Evolutionary conservation across 2,888 invertebrate genomes (phyloP).

Genomic region (Chydorus sphaericus): DNA sequence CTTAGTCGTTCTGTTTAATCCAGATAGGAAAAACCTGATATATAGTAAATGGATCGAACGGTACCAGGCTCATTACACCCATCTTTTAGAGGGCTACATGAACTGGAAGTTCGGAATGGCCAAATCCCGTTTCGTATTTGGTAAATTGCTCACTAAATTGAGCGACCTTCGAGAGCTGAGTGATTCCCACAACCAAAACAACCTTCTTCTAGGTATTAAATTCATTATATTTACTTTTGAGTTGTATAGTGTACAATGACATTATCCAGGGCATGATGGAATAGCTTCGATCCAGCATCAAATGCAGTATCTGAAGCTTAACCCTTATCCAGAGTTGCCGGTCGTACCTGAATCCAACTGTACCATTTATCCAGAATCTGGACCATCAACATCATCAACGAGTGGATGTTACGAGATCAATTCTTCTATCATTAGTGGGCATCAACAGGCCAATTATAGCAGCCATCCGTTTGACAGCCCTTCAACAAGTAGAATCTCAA

Average conservation of each 20-base stretch:
- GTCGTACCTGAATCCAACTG: slow-evolving; percentile 5
- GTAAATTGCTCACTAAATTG: slow-evolving; percentile 30
- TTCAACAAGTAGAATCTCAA: not conserved
- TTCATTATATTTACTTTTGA: not conserved
- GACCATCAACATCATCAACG: too few relatives aligned
- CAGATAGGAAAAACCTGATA: slow-evolving; percentile 28
- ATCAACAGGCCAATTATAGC: too few relatives aligned
- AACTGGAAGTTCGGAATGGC: slow-evolving; percentile 25
- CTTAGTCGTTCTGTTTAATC: slow-evolving; percentile 31
- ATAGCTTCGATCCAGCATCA: slow-evolving; percentile 24
- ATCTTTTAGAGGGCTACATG: slow-evolving; percentile 26
- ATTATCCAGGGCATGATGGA: slow-evolving; percentile 21
- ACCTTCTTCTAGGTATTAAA: slow-evolving; percentile 20
- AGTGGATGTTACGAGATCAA: too few relatives aligned
- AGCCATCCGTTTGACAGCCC: too few relatives aligned
- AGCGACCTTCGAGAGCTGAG: slow-evolving; percentile 29
- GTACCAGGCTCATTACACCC: slow-evolving; percentile 29
- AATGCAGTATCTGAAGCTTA: slow-evolving; percentile 23
- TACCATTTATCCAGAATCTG: too few relatives aligned
- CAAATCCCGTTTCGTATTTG: slow-evolving; percentile 26
- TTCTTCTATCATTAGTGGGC: too few relatives aligned
- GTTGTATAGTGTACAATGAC: too few relatives aligned
- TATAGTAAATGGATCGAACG: slow-evolving; percentile 16
- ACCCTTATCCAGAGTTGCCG: slow-evolving; percentile 21
- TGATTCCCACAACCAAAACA: slow-evolving; percentile 25